A percentile compares a stretch with the other conserved stretches of the same genome.
phyloP scores from a whole-genome alignment of 2,888 invertebrate genomes.

The Rhagonycha lutea region DNA sequence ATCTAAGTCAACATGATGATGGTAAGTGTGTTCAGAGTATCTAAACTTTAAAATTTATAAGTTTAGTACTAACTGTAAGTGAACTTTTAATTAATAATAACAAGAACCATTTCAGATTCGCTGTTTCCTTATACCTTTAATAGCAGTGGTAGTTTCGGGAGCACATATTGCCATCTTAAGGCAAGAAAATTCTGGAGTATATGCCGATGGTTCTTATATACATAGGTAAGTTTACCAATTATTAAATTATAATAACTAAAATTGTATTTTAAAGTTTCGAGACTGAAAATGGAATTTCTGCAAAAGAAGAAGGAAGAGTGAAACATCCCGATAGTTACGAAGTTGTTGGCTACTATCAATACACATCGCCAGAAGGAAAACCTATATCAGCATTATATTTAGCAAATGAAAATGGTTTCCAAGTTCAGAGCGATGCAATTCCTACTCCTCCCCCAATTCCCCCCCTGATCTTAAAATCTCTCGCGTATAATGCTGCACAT shows the following conservation, averaged over 20 bases:
- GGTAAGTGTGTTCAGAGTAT: background rate
- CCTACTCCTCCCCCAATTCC: conserved; percentile 71
- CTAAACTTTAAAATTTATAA: background rate
- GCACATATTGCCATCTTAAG: conserved; percentile 58
- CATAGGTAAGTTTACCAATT: conserved; percentile 52
- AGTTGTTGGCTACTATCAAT: conserved; percentile 60
- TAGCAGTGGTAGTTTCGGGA: background rate
- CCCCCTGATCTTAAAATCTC: conserved; percentile 69
- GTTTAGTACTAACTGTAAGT: background rate
- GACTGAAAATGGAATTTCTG: conserved; percentile 66
- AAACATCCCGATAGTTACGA: conserved; percentile 42
- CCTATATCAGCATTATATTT: conserved; percentile 61
- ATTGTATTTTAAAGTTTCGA: conserved; percentile 55
- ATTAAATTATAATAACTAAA: background rate
- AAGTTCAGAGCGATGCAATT: conserved; percentile 57
- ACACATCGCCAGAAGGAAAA: conserved; percentile 65
- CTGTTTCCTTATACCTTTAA: background rate
- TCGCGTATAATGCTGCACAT: conserved; percentile 67
- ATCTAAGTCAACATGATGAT: background rate
- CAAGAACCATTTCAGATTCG: background rate
- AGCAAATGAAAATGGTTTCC: conserved; percentile 74
- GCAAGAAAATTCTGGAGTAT: conserved; percentile 65
- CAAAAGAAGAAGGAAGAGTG: conserved; percentile 63
- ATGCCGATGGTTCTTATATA: conserved; percentile 66
- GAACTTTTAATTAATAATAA: background rate